Percentiles rank a stretch among this genome's conserved stretches.
Conservation (phyloP, 2,113 vertebrate species). For the Xenus cinereus region DNA sequence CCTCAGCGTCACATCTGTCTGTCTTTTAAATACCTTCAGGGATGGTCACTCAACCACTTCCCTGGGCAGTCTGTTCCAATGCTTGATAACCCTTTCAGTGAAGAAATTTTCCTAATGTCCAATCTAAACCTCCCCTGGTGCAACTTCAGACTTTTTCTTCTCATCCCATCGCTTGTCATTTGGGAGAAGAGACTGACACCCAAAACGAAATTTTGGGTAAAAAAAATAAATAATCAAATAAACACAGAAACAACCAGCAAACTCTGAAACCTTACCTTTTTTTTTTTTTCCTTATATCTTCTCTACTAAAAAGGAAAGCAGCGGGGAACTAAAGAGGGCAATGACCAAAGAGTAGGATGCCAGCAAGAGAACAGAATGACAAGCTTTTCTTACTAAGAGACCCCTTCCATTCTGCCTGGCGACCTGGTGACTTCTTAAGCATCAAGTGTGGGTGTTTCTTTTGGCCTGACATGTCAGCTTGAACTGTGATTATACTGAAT, state of each 20-base stretch:
- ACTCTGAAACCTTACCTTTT: neutral
- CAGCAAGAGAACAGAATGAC: neutral
- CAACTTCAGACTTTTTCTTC: neutral
- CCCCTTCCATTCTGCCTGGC: neutral
- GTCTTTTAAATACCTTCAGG: neutral
- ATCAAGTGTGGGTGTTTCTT: neutral
- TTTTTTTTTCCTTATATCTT: neutral
- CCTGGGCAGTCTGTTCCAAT: neutral
- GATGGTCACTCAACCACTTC: neutral
- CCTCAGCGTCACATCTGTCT: no score
- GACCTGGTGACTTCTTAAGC: neutral
- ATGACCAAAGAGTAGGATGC: neutral
- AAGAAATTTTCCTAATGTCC: neutral
- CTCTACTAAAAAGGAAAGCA: neutral
- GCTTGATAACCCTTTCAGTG: neutral
- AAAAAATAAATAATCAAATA: neutral
- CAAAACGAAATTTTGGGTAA: neutral
- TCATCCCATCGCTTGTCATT: neutral
- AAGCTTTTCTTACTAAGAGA: neutral
- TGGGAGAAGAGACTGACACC: neutral
- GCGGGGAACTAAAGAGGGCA: neutral
- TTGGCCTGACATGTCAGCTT: neutral
- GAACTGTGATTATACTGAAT: neutral
- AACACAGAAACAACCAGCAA: neutral
- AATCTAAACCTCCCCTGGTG: neutral